A percentile compares a stretch with the other conserved stretches of the same genome.
Evolutionary conservation across 2,888 invertebrate species (phyloP).

Genomic region (Flabesymbios commensalis): DNA sequence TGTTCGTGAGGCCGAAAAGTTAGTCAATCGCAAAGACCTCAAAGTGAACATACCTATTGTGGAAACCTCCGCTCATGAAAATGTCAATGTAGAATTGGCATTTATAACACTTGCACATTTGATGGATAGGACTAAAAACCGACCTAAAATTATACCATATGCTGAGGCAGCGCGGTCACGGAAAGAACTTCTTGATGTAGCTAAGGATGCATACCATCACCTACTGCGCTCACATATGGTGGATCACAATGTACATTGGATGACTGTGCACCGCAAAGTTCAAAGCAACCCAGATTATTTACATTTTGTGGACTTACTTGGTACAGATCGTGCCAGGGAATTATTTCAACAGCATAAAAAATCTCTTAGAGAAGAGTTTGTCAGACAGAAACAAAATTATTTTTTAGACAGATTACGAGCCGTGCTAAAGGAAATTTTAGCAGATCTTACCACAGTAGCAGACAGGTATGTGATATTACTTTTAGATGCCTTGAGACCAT

Average conservation of each 20-base stretch:
- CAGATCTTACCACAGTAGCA: slow-evolving; percentile 73
- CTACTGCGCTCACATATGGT: slow-evolving; percentile 79
- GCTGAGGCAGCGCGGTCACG: slow-evolving; percentile 83
- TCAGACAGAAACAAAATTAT: slow-evolving; percentile 75
- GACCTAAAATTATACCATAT: slow-evolving; percentile 67
- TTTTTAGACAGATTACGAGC: slow-evolving; percentile 79
- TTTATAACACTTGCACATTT: slow-evolving; percentile 85
- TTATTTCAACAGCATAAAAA: slow-evolving; percentile 79
- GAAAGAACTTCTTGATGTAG: slow-evolving; percentile 85
- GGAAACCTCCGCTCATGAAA: slow-evolving; percentile 94
- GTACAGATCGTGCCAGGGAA: slow-evolving; percentile 80
- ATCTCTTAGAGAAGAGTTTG: slow-evolving; percentile 79
- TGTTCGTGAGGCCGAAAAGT: slow-evolving; percentile 77
- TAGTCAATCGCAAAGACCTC: slow-evolving; percentile 86
- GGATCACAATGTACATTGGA: slow-evolving; percentile 75
- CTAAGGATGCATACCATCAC: slow-evolving; percentile 87
- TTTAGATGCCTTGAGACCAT: background rate
- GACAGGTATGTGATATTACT: slow-evolving; percentile 64
- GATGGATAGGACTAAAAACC: slow-evolving; percentile 81
- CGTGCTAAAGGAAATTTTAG: slow-evolving; percentile 77
- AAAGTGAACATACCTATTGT: slow-evolving; percentile 74
- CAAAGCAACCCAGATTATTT: slow-evolving; percentile 86
- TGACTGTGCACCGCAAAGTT: slow-evolving; percentile 75
- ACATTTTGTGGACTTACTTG: slow-evolving; percentile 83
- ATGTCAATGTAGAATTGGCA: slow-evolving; percentile 92